A percentile compares a stretch with the other conserved stretches of the same genome.
Conservation (phyloP, 2,797 vertebrate species). For the Muraenolepis orangiensis region DNA sequence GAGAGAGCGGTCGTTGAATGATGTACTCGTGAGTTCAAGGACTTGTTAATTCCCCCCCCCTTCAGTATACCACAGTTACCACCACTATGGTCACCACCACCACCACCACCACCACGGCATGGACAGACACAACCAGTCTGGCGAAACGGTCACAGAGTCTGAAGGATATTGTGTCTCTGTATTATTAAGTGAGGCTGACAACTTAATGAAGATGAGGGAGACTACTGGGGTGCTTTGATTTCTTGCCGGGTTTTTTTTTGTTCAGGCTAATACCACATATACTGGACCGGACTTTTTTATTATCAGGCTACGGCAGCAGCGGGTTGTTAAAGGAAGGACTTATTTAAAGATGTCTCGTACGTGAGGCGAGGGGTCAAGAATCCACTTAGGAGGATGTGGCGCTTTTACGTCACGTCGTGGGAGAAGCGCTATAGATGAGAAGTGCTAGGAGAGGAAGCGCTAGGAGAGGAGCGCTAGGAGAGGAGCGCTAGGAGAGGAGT, state of each 20-base stretch:
- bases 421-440: not conserved
- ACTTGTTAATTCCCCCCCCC: not conserved
- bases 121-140: slow-evolving; percentile 4
- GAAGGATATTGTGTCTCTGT: not conserved
- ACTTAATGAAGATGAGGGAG: not conserved
- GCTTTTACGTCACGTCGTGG: slow-evolving; percentile 2
- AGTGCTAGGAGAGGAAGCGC: no score
- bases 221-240: not conserved
- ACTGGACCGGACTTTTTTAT: not conserved
- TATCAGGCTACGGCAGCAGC: not conserved
- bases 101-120: not conserved
- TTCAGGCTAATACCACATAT: not conserved
- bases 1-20: not conserved
- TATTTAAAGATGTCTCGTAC: slow-evolving; percentile 14
- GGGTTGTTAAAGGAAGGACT: slow-evolving; percentile 8
- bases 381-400: not conserved
- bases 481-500: no score
- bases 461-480: no score
- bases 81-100: no score
- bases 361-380: slow-evolving; percentile 6
- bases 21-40: not conserved
- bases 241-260: not conserved
- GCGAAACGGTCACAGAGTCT: not conserved
- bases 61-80: not conserved
- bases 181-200: not conserved